Evolutionary conservation across 2,888 invertebrate genomes (phyloP), one percentile per base, ranked within the genome.

Genomic region (Metopia argyrocephala): DNA sequence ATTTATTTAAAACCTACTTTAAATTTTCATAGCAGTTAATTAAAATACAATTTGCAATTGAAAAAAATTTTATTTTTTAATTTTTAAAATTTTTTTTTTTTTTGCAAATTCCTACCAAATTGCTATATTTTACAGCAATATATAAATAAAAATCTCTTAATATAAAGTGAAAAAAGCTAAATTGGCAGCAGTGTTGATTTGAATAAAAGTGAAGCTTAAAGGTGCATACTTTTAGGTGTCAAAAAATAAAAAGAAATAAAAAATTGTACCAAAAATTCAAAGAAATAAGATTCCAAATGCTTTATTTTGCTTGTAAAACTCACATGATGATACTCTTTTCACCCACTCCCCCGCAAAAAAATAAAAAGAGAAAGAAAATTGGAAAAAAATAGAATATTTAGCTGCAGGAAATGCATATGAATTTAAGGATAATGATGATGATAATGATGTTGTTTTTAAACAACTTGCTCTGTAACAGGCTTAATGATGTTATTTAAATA

Each of bases 201-300:
- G 46, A 7, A 65, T 61, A 50, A 80, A 80, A 78, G 74, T 78
- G 74, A 78, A 76, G 76, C 74, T 74, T 70, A 61, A 70, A 76
- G 78, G 74, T 78, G 81, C 61, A 78, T 74, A 81, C 18, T 81
- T 81, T 76, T 74, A 74, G 81, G 78, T 50, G 74, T 74, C 61
- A 78, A 74, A 61, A 65, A 76, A 57, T 50, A 38, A 66, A 57
- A 15, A 5, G 20, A 50, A 57, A 57, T 31, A 70, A 15, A 38
- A 38, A 38, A 38, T 38, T 15, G 15, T 15, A 38, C 15, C 38
- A 38, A 7, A 15, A 50, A 50, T 50, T 57, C 45, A 61, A 48
- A 62, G 62, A 66, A 68, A 62, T 64, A 52, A 23, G 62, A 69
- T 79, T 69, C 74, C 52, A 79, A 50, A 69, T 69, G 54, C 21